Evolutionary conservation across 1,140 invertebrate species (phyloP).

Genomic region (Capitella teleta): DNA sequence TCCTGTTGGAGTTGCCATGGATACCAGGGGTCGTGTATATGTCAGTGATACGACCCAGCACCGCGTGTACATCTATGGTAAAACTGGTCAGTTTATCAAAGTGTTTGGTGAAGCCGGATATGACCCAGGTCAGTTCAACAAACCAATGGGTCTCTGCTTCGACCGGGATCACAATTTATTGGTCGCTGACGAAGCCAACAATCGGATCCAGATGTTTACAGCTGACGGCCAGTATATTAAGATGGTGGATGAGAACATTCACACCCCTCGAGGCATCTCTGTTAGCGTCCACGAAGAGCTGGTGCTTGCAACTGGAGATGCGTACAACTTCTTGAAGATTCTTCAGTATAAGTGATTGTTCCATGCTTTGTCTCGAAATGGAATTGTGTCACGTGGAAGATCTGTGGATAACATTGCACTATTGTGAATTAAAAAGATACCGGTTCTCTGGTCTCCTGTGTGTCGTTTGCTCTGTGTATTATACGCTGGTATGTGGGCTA

Average conservation of each 20-base stretch:
- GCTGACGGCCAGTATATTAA: slow-evolving; percentile 1
- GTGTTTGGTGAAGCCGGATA: slow-evolving; percentile 3
- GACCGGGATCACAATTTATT: slow-evolving; percentile 8
- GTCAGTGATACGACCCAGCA: slow-evolving; percentile 1
- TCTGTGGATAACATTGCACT: too few relatives aligned
- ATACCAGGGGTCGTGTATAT: neutral
- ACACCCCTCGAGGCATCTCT: slow-evolving; percentile 3
- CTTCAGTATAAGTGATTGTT: slow-evolving; percentile 9
- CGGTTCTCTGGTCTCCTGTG: too few relatives aligned
- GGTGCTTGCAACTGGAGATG: neutral
- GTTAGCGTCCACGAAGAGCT: slow-evolving; percentile 10
- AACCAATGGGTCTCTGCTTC: slow-evolving; percentile 11
- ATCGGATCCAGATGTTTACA: slow-evolving; percentile 7
- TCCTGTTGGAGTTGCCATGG: slow-evolving; percentile 5
- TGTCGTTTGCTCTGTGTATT: too few relatives aligned
- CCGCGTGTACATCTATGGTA: slow-evolving; percentile 5
- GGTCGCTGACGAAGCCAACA: slow-evolving; percentile 11
- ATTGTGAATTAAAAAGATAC: too few relatives aligned
- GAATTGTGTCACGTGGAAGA: too few relatives aligned
- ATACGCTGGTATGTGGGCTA: too few relatives aligned
- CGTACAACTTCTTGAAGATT: slow-evolving; percentile 10
- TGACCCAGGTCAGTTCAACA: neutral
- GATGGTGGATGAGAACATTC: neutral
- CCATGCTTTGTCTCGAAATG: too few relatives aligned
- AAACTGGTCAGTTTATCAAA: slow-evolving; percentile 6